Base-by-base conservation (phyloP, 2,888 invertebrate genomes). In the Ophraella communa region DNA sequence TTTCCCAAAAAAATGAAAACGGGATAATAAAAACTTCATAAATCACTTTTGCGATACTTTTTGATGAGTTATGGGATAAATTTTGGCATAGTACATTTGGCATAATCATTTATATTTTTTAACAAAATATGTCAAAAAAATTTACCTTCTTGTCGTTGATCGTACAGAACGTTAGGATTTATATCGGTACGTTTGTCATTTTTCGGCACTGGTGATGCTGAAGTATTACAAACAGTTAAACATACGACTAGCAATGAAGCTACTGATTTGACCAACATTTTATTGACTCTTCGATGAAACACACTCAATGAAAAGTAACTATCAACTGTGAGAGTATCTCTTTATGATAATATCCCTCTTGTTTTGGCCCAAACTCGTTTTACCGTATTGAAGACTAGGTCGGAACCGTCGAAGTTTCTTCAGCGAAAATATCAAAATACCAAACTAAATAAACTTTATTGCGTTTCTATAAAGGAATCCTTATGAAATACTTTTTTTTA, bases 81-180 rank as follows among this genome's bases (percentile, higher is more conserved):
- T n/a, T n/a, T n/a, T n/a, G n/a, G n/a, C n/a, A n/a, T n/a, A n/a
- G n/a, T n/a, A n/a, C n/a, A n/a, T n/a, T n/a, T n/a, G n/a, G n/a
- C n/a, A n/a, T n/a, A n/a, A n/a, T n/a, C n/a, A n/a, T n/a, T n/a
- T n/a, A 14, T 17, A 17, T 17, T 2, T 39, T 39, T 39, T 17
- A 0, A 2, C 17, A 17, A 39, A 39, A 39, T 39, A 14, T 14
- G 39, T 17, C 14, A 39, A 39, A 39, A 39, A 39, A 8, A 57
- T 44, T 63, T 66, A 70, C 93, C 93, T 62, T 91, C 89, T 79
- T 93, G 93, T 0, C 91, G 85, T 77, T 92, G 91, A 79, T 93
- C 89, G 83, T 87, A 88, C n/a, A 76, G 63, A 33, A 76, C 71
- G 51, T 66, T 71, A 14, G 62, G 57, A 23, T 65, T 54, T 11